These are phyloP conservation scores for Ormia ochracea DNA, from an alignment of 2,888 invertebrate species.

Conservation along the genomic window DNA sequence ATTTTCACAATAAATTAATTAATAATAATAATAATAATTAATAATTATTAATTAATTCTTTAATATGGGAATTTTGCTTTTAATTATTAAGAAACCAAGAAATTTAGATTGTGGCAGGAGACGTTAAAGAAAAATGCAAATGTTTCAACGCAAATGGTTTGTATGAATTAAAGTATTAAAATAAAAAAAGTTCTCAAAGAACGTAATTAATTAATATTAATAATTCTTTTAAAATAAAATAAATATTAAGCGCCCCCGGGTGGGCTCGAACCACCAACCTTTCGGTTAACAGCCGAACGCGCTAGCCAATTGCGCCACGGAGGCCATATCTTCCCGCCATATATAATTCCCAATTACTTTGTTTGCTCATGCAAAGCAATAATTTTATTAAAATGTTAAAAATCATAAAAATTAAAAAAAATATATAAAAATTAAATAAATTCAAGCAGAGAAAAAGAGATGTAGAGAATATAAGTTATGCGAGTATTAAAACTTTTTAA, in stretches of 20 bases:
- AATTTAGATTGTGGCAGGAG: background rate
- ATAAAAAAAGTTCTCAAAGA: background rate
- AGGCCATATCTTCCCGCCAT: conserved; percentile 66
- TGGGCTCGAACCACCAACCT: conserved; percentile 99
- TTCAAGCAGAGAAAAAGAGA: no score
- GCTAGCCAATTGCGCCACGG: conserved; percentile 97
- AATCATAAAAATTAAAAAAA: no score
- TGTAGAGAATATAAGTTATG: no score
- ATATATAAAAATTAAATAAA: no score
- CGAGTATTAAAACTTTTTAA: no score
- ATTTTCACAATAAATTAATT: no score
- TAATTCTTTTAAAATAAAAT: background rate
- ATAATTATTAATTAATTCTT: no score
- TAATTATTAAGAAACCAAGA: background rate
- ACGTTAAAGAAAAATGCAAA: conserved; percentile 22
- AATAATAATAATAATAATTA: no score
- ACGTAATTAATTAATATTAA: no score
- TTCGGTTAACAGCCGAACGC: conserved; percentile 99
- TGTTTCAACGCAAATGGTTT: conserved; percentile 10
- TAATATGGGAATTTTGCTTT: background rate
- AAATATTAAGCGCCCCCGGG: conserved; percentile 85
- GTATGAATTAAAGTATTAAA: background rate
- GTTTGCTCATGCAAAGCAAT: no score
- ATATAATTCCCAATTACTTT: conserved; percentile 85
- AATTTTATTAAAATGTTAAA: no score